Evolutionary conservation across 2,888 invertebrate genomes (phyloP), one percentile per base, ranked within the genome.

Genomic region (Dicranocentrus wangi): DNA sequence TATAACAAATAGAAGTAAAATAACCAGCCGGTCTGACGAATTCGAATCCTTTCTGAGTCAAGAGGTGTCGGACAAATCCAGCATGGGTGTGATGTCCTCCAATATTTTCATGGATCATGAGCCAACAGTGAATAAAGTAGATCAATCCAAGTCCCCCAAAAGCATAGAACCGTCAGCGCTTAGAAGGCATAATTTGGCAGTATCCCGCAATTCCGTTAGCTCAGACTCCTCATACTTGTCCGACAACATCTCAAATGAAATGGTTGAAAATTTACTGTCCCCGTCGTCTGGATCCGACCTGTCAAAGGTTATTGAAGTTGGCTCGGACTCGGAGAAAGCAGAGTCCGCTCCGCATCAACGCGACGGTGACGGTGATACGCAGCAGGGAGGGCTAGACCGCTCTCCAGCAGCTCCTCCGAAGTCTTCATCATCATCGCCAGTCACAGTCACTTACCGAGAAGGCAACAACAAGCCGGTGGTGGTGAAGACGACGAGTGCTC

Each of bases 231-330:
- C 47, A 2, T 79, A 60, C 21, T 5, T 79, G 39, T 58, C 79
- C 17, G 72, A 79, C 66, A 79, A 79, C 23, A 72, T 79, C 19
- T 66, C 72, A 7, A 79, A 79, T 65, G 79, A 79, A 72, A 78
- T 78, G 8, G 17, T 58, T 17, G 78, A 78, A 27, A 78, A 65
- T 42, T 15, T 78, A 0, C 43, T 78, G 5, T 66, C 60, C 15
- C 70, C 78, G 2, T 61, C 51, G 0, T 42, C 61, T 2, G 51
- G 27, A 42, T 61, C 73, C 53, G 58, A 19, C 7, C 19, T 51
- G 19, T 17, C 51, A 19, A 51, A 51, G 19, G 51, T 51, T 2
- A 7, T 51, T 3, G 51, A 51, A 17, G 51, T 51, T 3, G 7
- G 19, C 1, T 19, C 51, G 2, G 51, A 51, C 1, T 51, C 17